phyloP scores from a whole-genome alignment of 2,888 invertebrate species.

The Piscicola geometra region DNA sequence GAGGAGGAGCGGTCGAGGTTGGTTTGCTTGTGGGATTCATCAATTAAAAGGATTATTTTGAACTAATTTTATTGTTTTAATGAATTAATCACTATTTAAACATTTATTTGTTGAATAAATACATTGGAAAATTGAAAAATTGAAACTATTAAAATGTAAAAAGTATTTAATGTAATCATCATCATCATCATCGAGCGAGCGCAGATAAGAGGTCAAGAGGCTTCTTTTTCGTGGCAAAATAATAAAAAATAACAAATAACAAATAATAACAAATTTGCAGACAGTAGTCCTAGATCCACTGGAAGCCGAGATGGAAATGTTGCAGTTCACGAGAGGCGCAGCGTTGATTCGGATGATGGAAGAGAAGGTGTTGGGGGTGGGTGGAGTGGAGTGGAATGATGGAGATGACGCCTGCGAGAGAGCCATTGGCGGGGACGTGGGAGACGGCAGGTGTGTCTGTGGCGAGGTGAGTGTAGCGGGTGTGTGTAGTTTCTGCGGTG shows the following conservation, averaged over 20 bases:
- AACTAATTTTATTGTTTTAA: neutral
- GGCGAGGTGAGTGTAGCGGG: neutral
- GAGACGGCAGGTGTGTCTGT: neutral
- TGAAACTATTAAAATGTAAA: neutral
- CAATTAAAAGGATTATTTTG: neutral
- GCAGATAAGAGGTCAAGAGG: too few relatives aligned
- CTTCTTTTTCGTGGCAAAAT: too few relatives aligned
- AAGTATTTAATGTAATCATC: too few relatives aligned
- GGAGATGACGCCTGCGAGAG: too few relatives aligned
- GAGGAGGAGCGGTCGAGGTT: neutral
- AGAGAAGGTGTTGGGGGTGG: neutral
- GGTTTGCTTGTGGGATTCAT: neutral
- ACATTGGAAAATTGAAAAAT: neutral
- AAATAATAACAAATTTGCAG: too few relatives aligned
- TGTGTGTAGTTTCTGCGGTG: neutral
- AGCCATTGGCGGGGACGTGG: neutral
- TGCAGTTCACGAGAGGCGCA: conserved; percentile 5
- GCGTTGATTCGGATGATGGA: conserved; percentile 2
- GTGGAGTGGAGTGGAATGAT: neutral
- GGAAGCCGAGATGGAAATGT: conserved; percentile 29
- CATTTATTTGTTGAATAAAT: neutral
- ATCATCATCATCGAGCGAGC: too few relatives aligned
- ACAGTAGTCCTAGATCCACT: too few relatives aligned
- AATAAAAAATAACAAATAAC: too few relatives aligned
- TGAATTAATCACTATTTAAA: neutral